Evolutionary conservation across 2,888 invertebrate species (phyloP), one percentile per base, ranked within the genome.

Genomic region (Cordilura impudica): DNA sequence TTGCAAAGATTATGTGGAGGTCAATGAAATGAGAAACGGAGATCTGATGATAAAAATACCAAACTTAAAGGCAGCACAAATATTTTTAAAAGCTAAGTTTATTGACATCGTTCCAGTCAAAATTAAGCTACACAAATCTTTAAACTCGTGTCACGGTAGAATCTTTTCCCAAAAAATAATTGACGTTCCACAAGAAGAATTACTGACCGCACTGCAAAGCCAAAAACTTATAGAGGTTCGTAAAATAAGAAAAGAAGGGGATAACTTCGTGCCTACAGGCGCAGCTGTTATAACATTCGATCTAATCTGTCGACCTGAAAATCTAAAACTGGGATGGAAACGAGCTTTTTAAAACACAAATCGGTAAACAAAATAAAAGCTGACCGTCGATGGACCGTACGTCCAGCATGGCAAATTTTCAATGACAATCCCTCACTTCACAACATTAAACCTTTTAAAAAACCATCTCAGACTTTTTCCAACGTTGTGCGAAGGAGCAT

Each of bases 241-340:
- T 6, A 65, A 65, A 35, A 18, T 65, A 7, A 51, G 21, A 14
- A 51, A 35, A 23, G 35, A 45, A 51, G 19, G 2, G 5, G 31
- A 16, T 7, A 35, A 51, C 2, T 26, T 14, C 12, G 14, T 35
- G 10, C 31, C 49, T 4, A 51, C 51, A 10, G 65, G 65, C 2
- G 51, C 65, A 8, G 51, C 65, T 3, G 18, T 51, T 18, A 8
- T 51, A n/a, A 65, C 65, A 4, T 51, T 65, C 12, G 51, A 65
- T 7, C 35, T 65, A 3, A 51, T 65, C 1, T 19, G 65, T 18
- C 29, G 65, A 12, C 65, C 65, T 0, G 51, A 51, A 6, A 26
- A 3, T 3, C 26, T 26, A 6, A 26, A 26, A 8, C 4, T 58
- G 49, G 51, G 51, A 3, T 65, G 47, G 63, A 26, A 47, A 29